phyloP scores from a whole-genome alignment of 2,888 invertebrate species.

The Tetragnatha montana region DNA sequence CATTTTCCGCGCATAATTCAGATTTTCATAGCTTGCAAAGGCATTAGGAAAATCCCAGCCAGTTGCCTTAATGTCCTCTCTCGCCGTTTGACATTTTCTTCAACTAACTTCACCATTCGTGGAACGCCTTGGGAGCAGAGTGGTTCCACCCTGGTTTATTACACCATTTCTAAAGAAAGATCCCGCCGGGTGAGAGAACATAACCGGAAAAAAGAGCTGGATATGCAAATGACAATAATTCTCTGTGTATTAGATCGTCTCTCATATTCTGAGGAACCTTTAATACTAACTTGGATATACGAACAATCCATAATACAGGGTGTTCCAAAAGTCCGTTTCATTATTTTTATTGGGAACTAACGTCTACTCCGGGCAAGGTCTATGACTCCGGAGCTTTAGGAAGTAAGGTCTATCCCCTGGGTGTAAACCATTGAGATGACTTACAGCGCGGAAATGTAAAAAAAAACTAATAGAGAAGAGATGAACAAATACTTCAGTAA shows the following conservation, averaged over 20 bases:
- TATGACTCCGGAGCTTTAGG: too few relatives aligned
- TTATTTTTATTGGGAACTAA: too few relatives aligned
- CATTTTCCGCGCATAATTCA: background rate
- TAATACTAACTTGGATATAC: too few relatives aligned
- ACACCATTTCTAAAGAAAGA: background rate
- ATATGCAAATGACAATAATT: background rate
- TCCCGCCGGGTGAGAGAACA: background rate
- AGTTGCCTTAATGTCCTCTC: background rate
- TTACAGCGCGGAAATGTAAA: too few relatives aligned
- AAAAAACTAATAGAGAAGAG: too few relatives aligned
- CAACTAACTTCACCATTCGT: background rate
- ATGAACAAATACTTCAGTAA: too few relatives aligned
- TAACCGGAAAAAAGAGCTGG: background rate
- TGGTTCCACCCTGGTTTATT: background rate
- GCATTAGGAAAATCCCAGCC: background rate
- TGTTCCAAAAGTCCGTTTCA: too few relatives aligned
- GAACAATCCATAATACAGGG: too few relatives aligned
- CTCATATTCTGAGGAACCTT: background rate
- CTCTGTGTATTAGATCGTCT: background rate
- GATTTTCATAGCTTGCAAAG: background rate
- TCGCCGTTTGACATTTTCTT: background rate
- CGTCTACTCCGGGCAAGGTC: too few relatives aligned
- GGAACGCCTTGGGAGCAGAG: background rate
- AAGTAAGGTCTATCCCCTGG: too few relatives aligned
- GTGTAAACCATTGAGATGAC: too few relatives aligned